These are phyloP conservation scores for Megaleporinus macrocephalus DNA, from an alignment of 2,113 vertebrate genomes.

Conservation along the genomic window DNA sequence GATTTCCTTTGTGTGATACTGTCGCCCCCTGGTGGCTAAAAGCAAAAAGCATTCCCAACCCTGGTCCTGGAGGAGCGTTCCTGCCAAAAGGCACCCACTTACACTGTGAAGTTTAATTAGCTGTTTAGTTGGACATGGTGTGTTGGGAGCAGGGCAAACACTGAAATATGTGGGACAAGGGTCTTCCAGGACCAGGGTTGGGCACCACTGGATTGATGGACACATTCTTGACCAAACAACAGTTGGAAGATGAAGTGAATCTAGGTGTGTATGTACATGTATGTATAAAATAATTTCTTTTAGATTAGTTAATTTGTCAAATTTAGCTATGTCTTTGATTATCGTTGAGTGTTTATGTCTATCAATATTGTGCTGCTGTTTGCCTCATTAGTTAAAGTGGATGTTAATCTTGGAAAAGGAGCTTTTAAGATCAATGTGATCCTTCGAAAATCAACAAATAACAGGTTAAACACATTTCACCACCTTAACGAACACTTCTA, in stretches of 20 bases:
- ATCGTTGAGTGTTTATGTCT: neutral
- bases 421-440: neutral
- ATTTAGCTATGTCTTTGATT: neutral
- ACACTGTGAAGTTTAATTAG: too few relatives aligned
- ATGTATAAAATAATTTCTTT: neutral
- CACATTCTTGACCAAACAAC: neutral
- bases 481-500: neutral
- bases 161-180: too few relatives aligned
- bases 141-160: too few relatives aligned
- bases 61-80: too few relatives aligned
- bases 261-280: neutral
- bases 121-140: too few relatives aligned
- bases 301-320: too few relatives aligned
- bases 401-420: neutral
- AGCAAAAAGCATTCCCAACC: neutral
- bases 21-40: constrained; percentile 17
- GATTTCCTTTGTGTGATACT: neutral
- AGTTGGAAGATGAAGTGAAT: neutral
- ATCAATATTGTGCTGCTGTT: neutral
- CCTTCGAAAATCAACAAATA: too few relatives aligned
- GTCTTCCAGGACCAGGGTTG: too few relatives aligned
- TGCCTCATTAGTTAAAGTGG: neutral
- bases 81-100: too few relatives aligned
- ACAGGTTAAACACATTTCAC: neutral
- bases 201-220: neutral